Conservation (phyloP, 1,140 invertebrate genomes). For the Lepidostoma basale region DNA sequence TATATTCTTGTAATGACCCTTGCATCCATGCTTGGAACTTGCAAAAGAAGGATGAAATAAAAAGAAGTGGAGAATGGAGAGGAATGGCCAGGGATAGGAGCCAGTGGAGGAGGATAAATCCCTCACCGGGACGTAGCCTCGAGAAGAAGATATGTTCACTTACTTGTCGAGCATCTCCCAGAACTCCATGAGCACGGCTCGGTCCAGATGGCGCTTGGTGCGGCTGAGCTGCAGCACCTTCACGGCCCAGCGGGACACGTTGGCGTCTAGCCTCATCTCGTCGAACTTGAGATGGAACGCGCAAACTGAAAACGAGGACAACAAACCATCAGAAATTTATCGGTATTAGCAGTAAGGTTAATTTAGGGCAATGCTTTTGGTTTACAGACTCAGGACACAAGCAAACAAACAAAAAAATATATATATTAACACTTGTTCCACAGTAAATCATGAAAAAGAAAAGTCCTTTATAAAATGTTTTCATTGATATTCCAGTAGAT, state of each 20-base stretch:
- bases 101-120: too few species aligned
- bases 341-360: too few species aligned
- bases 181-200: slow-evolving; percentile 92
- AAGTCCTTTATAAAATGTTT: too few species aligned
- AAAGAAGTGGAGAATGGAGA: too few species aligned
- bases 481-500: too few species aligned
- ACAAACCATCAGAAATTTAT: too few species aligned
- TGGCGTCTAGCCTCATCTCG: slow-evolving; percentile 91
- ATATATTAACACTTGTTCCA: neutral
- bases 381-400: neutral
- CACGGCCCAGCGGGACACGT: slow-evolving; percentile 96
- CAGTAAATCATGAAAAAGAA: neutral
- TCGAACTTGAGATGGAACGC: slow-evolving; percentile 98
- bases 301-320: slow-evolving; percentile 74
- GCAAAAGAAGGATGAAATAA: too few species aligned
- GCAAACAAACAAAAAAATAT: neutral
- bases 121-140: neutral
- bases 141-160: slow-evolving; percentile 62
- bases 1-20: slow-evolving; percentile 1
- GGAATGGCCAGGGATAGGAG: too few species aligned
- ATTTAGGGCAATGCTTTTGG: too few species aligned
- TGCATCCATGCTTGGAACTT: neutral
- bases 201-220: slow-evolving; percentile 94
- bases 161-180: slow-evolving; percentile 97
- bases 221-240: slow-evolving; percentile 90